These are phyloP conservation scores for Calidris pugnax DNA, from an alignment of 2,113 vertebrate genomes.

Conservation along the genomic window DNA sequence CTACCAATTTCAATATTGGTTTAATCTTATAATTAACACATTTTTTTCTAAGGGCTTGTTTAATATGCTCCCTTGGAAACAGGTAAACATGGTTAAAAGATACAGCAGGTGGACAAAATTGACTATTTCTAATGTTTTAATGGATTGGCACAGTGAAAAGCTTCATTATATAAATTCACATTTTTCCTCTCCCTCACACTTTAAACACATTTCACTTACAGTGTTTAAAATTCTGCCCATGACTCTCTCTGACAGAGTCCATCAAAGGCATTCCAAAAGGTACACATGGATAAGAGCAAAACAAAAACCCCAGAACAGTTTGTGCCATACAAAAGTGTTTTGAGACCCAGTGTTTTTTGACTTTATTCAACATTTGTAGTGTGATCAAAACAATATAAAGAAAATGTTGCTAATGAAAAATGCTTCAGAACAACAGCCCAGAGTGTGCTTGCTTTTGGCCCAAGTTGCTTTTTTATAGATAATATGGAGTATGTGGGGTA, in stretches of 20 bases:
- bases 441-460: accelerated
- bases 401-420: background rate
- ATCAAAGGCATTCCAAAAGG: background rate
- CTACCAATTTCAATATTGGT: background rate
- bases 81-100: background rate
- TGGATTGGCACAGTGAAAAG: background rate
- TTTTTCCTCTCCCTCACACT: background rate
- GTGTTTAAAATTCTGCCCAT: background rate
- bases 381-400: background rate
- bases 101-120: background rate
- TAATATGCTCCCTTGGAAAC: background rate
- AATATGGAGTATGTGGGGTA: accelerated
- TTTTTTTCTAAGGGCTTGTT: background rate
- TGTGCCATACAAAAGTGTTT: background rate
- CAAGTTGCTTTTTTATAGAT: background rate
- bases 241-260: background rate
- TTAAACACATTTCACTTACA: background rate
- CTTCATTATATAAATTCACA: background rate
- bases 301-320: accelerated
- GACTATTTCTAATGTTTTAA: background rate
- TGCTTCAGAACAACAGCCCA: background rate
- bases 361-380: background rate
- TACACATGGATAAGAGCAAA: background rate
- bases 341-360: accelerated
- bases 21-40: background rate